Conservation (phyloP, 1,140 invertebrate genomes). For the Drosophila nikananu region DNA sequence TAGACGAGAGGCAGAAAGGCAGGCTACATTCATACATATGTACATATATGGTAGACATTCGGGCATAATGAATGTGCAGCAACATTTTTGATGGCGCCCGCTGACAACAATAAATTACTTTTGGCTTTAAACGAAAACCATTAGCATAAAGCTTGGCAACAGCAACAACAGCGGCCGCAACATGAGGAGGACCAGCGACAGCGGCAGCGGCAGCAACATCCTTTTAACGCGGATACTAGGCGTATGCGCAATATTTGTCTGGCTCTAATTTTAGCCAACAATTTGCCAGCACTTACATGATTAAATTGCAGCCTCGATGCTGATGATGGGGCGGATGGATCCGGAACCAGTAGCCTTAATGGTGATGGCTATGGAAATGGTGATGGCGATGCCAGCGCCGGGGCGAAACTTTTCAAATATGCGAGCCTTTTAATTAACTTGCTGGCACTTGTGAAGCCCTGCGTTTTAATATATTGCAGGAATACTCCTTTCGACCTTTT, state of each 20-base stretch:
- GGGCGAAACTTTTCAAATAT: constrained; percentile 76
- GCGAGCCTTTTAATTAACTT: constrained; percentile 80
- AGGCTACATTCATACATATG: background rate
- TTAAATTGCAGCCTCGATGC: constrained; percentile 69
- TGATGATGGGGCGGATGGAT: constrained; percentile 30
- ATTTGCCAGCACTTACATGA: constrained; percentile 83
- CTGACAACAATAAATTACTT: constrained; percentile 84
- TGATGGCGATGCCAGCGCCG: constrained; percentile 14
- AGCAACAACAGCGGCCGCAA: constrained; percentile 49
- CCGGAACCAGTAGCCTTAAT: constrained; percentile 23
- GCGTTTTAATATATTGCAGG: constrained; percentile 51
- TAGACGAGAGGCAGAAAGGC: background rate
- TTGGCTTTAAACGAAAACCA: constrained; percentile 83
- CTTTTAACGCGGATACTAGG: constrained; percentile 71
- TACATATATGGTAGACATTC: constrained; percentile 36
- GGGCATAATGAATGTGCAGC: constrained; percentile 82
- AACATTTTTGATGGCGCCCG: constrained; percentile 82
- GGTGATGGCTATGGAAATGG: constrained; percentile 28
- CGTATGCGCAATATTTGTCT: constrained; percentile 82
- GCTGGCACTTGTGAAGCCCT: constrained; percentile 49
- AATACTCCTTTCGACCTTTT: constrained; percentile 28
- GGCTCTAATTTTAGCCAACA: constrained; percentile 82
- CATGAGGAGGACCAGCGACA: constrained; percentile 23
- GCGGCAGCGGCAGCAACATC: constrained; percentile 35
- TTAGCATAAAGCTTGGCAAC: constrained; percentile 83